Conservation (phyloP, 2,888 invertebrate genomes). For the Prosapia bicincta region DNA sequence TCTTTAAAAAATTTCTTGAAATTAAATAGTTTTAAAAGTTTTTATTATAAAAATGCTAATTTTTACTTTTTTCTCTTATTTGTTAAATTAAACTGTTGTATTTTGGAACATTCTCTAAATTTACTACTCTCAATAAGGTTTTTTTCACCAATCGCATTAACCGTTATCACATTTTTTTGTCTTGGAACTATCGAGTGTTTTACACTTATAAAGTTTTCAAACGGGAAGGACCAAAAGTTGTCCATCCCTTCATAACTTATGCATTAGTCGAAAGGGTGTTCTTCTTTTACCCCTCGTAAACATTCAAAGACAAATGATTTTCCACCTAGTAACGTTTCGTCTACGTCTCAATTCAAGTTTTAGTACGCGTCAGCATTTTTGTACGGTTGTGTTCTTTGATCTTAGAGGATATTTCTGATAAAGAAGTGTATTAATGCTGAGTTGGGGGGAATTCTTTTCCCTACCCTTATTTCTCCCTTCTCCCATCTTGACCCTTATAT, state of each 20-base stretch:
- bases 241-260: conserved; percentile 2
- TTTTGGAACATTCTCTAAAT: too few relatives aligned
- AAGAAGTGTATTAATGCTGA: not conserved
- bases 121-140: too few relatives aligned
- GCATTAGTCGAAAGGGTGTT: not conserved
- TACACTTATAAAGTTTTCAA: not conserved
- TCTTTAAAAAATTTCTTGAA: too few relatives aligned
- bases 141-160: too few relatives aligned
- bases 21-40: too few relatives aligned
- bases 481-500: not conserved
- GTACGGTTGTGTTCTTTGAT: not conserved
- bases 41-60: too few relatives aligned
- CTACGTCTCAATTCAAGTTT: not conserved
- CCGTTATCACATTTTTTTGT: too few relatives aligned
- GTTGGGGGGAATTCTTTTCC: not conserved
- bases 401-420: not conserved
- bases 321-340: not conserved
- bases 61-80: too few relatives aligned
- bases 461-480: not conserved
- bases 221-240: not conserved
- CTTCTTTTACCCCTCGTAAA: not conserved
- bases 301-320: conserved; percentile 2
- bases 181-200: too few relatives aligned
- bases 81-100: too few relatives aligned
- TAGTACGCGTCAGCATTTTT: not conserved